Evolutionary conservation across 2,797 vertebrate species (phyloP).

Genomic region (Sebastolobus altivelis): DNA sequence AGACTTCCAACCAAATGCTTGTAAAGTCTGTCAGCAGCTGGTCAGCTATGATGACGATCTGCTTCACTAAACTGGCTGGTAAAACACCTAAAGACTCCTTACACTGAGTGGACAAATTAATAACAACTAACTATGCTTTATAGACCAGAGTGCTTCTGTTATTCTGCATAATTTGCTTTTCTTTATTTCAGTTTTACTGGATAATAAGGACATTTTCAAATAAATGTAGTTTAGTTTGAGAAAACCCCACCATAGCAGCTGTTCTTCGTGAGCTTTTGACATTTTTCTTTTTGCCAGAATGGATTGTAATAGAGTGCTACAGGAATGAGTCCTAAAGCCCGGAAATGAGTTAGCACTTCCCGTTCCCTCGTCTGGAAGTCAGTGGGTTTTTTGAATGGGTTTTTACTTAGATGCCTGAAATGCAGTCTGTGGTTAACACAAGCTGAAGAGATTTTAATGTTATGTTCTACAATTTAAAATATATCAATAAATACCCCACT

Average conservation of each 20-base stretch:
- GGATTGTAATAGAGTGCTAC: not conserved
- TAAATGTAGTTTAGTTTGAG: not conserved
- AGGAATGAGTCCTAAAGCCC: too few species aligned
- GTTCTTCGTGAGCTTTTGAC: not conserved
- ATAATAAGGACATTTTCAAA: not conserved
- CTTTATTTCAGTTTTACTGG: not conserved
- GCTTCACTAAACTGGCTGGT: not conserved
- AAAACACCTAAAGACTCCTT: not conserved
- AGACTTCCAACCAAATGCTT: constrained; percentile 7
- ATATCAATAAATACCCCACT: too few species aligned
- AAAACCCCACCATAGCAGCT: not conserved
- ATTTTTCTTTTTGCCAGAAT: not conserved
- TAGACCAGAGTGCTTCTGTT: not conserved
- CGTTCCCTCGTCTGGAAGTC: too few species aligned
- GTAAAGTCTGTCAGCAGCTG: constrained; percentile 30
- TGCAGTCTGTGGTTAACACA: too few species aligned
- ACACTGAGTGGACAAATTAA: not conserved
- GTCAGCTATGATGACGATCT: not conserved
- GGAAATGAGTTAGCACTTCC: too few species aligned
- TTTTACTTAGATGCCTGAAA: too few species aligned
- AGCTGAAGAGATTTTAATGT: too few species aligned
- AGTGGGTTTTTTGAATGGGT: too few species aligned
- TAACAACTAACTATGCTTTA: not conserved
- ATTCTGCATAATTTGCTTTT: not conserved
- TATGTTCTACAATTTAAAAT: too few species aligned